phyloP scores from a whole-genome alignment of 2,888 invertebrate genomes.

The Scaptomyza cyrtandrae region DNA sequence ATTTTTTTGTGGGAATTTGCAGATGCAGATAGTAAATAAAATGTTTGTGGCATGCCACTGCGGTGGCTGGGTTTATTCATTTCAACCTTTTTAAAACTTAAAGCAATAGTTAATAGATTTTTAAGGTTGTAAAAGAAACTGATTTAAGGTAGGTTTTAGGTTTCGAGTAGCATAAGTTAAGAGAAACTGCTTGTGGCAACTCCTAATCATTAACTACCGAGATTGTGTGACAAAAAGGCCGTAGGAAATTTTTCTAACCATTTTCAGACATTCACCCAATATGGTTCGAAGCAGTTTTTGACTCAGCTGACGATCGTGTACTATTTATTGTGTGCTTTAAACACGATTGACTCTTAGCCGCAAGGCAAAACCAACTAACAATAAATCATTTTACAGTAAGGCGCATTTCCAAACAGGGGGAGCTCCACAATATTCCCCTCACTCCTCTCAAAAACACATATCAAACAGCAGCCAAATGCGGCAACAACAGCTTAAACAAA shows the following conservation, averaged over 20 bases:
- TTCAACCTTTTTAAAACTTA: not conserved
- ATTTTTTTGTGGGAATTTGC: slow-evolving; percentile 3
- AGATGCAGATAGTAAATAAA: not conserved
- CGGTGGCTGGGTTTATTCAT: not conserved
- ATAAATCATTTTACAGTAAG: slow-evolving; percentile 64
- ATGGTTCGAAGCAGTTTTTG: slow-evolving; percentile 45
- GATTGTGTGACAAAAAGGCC: slow-evolving; percentile 41
- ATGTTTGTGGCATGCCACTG: slow-evolving; percentile 1
- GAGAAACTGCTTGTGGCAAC: not conserved
- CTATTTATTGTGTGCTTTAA: slow-evolving; percentile 35
- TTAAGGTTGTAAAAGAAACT: not conserved
- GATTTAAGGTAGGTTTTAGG: not conserved
- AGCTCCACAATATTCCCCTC: slow-evolving; percentile 4
- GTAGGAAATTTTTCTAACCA: slow-evolving; percentile 62
- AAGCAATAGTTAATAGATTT: not conserved
- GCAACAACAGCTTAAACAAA: slow-evolving; percentile 51
- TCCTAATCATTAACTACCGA: slow-evolving; percentile 32
- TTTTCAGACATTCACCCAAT: slow-evolving; percentile 48
- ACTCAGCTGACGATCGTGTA: slow-evolving; percentile 22
- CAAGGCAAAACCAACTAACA: slow-evolving; percentile 43
- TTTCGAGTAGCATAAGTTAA: not conserved
- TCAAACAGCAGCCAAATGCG: slow-evolving; percentile 61
- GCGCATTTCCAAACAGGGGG: not conserved
- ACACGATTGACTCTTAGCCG: slow-evolving; percentile 68
- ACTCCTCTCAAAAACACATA: slow-evolving; percentile 24